Base-by-base conservation (phyloP, 2,113 vertebrate species). In the Penelope pileata region DNA sequence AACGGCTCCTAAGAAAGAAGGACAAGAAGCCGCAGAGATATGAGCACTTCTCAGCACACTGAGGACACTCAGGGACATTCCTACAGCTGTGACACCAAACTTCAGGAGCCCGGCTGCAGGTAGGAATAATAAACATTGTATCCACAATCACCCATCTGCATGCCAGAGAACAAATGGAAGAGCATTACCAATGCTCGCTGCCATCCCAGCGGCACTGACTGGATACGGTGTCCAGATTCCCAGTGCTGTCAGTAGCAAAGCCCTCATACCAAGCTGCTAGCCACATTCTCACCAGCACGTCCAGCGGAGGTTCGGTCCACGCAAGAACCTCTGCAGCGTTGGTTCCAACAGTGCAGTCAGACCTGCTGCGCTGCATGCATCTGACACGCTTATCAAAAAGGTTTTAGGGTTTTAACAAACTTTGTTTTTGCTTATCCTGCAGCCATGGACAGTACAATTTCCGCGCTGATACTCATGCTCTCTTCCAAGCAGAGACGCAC, bases 271-370 rank as follows among this genome's bases (percentile, higher is more conserved):
- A 5, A 62, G 58, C 22, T 19, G 21, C 0, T 2, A 11, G 23
- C 22, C 50, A 58, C 47, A 36, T 29, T 54, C 16, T 9, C 69
- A 8, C 5, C 0, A 29, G 40, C 45, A 4, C 4, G 32, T 32
- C 26, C 32, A 5, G 40, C 0, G 0, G 42, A 8, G 22, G 66
- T 8, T 9, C 14, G 4, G 15, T 1, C 59, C 12, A 36, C 27
- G 3, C 2, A 42, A 45, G n/a, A 17, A 30, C 1, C 14, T 4
- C 26, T 4, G 32, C 0, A 1, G n/a, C 43, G 0, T 22, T 1
- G 12, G 5, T 7, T 26, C 38, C 29, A 34, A 16, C 59, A 2
- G 6, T 5, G 8, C 1, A 10, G 8, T 6, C 17, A 32, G 10
- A 54, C 16, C 68, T 1, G 48, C 62, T 3, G 69, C 0, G 27